These are phyloP conservation scores for Anagyrus pseudococci DNA, from an alignment of 2,888 invertebrate species.

Conservation along the genomic window DNA sequence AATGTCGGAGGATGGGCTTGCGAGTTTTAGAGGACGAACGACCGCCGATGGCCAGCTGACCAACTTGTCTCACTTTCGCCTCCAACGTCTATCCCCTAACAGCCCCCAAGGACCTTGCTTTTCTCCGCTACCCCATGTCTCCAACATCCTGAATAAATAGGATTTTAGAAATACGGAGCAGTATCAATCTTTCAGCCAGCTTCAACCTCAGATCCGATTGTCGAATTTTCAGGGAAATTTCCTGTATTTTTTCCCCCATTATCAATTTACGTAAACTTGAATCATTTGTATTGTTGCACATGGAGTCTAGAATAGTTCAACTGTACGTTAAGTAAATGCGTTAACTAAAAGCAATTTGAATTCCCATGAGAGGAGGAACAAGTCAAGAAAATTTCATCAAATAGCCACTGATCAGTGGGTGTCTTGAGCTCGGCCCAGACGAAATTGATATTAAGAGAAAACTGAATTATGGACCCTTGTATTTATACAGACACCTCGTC, in stretches of 20 bases:
- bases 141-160: no score
- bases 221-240: no score
- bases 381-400: slow-evolving; percentile 57
- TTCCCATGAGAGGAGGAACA: slow-evolving; percentile 56
- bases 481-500: slow-evolving; percentile 41
- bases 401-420: slow-evolving; percentile 51
- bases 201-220: no score
- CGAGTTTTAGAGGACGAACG: slow-evolving; percentile 51
- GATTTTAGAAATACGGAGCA: no score
- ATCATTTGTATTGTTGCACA: no score
- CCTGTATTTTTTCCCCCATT: no score
- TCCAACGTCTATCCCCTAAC: not conserved
- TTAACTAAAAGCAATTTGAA: slow-evolving; percentile 38
- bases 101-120: not conserved
- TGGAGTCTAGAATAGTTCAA: no score
- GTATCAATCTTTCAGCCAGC: no score
- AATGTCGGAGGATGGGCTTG: slow-evolving; percentile 48
- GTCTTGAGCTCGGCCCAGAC: slow-evolving; percentile 47
- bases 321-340: no score
- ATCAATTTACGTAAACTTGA: no score
- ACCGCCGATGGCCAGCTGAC: slow-evolving; percentile 48
- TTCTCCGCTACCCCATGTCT: not conserved
- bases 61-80: slow-evolving; percentile 35
- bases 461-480: slow-evolving; percentile 46
- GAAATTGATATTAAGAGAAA: slow-evolving; percentile 53